Evolutionary conservation across 2,888 invertebrate genomes (phyloP).

Genomic region (Leucoma salicis): DNA sequence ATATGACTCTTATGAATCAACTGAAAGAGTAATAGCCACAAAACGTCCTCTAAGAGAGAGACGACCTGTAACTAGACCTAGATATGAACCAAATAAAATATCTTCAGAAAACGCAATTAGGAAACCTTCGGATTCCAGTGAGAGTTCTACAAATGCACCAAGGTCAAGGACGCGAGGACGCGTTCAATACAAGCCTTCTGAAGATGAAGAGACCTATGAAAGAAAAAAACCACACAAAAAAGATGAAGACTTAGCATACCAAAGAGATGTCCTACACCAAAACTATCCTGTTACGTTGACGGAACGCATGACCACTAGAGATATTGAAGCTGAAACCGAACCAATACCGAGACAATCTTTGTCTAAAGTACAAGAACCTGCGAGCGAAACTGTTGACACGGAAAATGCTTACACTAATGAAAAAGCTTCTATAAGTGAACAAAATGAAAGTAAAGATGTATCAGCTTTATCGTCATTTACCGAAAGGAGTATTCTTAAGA

Average conservation of each 20-base stretch:
- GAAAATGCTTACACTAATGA: constrained; percentile 73
- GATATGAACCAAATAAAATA: constrained; percentile 67
- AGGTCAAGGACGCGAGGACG: constrained; percentile 76
- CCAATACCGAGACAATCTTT: constrained; percentile 49
- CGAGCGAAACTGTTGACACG: constrained; percentile 55
- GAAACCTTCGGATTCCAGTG: constrained; percentile 49
- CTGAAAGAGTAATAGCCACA: constrained; percentile 61
- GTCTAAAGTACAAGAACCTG: constrained; percentile 43
- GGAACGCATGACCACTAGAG: constrained; percentile 72
- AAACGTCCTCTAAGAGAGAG: constrained; percentile 79
- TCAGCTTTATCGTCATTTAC: constrained; percentile 38
- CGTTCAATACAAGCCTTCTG: constrained; percentile 72
- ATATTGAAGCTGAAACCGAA: constrained; percentile 74
- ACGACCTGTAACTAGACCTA: constrained; percentile 64
- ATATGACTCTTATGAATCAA: constrained; percentile 65
- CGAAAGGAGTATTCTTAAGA: constrained; percentile 43
- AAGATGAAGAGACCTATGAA: constrained; percentile 60
- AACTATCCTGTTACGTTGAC: constrained; percentile 83
- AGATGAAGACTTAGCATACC: constrained; percentile 80
- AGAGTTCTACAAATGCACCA: constrained; percentile 59
- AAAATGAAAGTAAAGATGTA: constrained; percentile 47
- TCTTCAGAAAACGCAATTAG: constrained; percentile 59
- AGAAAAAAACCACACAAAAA: constrained; percentile 57
- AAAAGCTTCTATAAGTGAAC: constrained; percentile 56
- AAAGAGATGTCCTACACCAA: constrained; percentile 84